Evolutionary conservation across 1,140 invertebrate species (phyloP).

Genomic region (Mycetomoellerius zeteki): DNA sequence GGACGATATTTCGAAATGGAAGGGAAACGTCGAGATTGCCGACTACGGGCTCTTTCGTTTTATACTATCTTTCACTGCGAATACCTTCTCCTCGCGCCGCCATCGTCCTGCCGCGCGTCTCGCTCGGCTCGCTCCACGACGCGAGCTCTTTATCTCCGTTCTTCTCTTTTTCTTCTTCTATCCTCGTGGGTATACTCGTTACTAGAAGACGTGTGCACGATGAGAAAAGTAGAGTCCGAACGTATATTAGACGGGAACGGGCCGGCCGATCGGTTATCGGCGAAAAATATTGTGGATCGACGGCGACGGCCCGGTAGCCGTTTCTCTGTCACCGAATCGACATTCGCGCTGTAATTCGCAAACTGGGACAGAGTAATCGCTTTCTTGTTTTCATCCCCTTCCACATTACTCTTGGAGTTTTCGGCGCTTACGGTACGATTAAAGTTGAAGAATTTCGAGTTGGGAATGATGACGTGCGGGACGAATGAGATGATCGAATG

Average conservation of each 20-base stretch:
- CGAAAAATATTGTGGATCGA: conserved; percentile 69
- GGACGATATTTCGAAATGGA: conserved; percentile 67
- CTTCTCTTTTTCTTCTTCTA: conserved; percentile 1
- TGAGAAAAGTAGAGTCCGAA: conserved; percentile 67
- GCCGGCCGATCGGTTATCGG: conserved; percentile 68
- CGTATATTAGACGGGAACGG: conserved; percentile 29
- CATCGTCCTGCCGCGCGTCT: conserved; percentile 6
- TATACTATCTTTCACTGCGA: conserved; percentile 60
- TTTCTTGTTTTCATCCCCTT: background rate
- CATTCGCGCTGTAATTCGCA: conserved; percentile 57
- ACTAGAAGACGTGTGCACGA: conserved; percentile 69
- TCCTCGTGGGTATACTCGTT: conserved; percentile 68
- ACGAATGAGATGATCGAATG: background rate
- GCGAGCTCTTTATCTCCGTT: conserved; percentile 22
- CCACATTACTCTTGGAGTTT: background rate
- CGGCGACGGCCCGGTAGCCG: conserved; percentile 22
- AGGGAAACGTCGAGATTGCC: conserved; percentile 64
- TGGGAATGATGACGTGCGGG: background rate
- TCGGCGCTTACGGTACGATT: background rate
- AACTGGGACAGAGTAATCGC: conserved; percentile 26
- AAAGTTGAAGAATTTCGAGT: background rate
- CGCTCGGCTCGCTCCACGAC: conserved; percentile 31
- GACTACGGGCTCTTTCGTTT: conserved; percentile 54
- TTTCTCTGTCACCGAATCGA: conserved; percentile 53
- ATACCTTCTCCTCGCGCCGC: background rate